Base-by-base conservation (phyloP, 2,888 invertebrate genomes). In the Leptarthrus brevirostris region DNA sequence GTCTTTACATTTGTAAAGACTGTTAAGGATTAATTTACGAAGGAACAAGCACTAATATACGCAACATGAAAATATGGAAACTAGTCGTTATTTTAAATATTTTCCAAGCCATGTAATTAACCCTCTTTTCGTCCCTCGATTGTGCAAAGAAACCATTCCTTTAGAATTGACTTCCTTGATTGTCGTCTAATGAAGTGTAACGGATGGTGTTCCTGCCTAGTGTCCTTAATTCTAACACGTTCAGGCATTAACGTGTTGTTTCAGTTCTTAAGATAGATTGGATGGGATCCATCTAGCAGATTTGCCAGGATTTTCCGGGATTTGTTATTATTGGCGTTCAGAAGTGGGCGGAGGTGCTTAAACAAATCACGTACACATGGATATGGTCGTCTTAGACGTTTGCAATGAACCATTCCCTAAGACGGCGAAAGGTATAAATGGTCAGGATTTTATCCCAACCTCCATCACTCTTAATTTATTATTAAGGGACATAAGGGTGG, bases 251-350 rank as follows among this genome's bases (percentile, higher is more conserved):
- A 49, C 18, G 20, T 52, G 69, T 69, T 52, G 69, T 69, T 69
- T 69, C 69, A 69, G 49, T 18, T 22, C 34, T 30, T 47, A 30
- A 34, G 22, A 47, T 44, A 14, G 36, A 22, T 44, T 64, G 44
- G 49, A 69, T 69, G 52, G 69, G 69, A 30, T 30, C 69, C 52
- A 69, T 22, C 52, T 34, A 30, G 36, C 52, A 56, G 16, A 72
- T 72, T 72, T 72, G 26, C 44, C n/a, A 40, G 58, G 72, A 72
- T 72, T 72, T 72, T 72, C 72, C 56, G 30, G 72, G 72, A 72
- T 72, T 72, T 72, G 71, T 47, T 58, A 40, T 64, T 54, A 54
- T 52, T 52, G 30, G 14, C 20, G 58, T 30, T 16, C 18, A 14
- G 20, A 47, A 8, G 56, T 44, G 64, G 36, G 52, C 52, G 52